Evolutionary conservation across 2,113 vertebrate genomes (phyloP).

Genomic region (Mesitornis unicolor): DNA sequence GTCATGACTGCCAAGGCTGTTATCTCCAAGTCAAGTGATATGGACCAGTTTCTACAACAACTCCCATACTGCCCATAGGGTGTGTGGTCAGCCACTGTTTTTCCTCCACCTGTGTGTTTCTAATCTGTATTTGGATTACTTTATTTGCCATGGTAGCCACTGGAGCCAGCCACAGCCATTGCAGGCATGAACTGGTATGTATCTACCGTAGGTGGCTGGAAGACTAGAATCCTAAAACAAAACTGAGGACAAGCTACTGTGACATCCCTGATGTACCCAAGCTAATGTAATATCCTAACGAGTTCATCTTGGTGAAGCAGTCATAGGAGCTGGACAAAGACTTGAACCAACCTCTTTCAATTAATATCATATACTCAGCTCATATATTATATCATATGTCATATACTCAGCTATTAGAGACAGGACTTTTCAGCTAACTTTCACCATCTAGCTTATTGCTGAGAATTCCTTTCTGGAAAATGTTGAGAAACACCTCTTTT

Average conservation of each 20-base stretch:
- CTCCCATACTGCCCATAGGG: background rate
- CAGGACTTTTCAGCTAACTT: background rate
- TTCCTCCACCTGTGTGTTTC: background rate
- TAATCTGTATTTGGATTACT: background rate
- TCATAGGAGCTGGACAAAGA: background rate
- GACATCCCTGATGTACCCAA: background rate
- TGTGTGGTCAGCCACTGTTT: background rate
- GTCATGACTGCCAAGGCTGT: background rate
- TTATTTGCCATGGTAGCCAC: background rate
- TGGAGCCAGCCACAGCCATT: background rate
- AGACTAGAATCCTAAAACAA: background rate
- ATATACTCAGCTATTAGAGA: background rate
- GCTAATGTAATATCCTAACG: background rate
- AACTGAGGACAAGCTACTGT: background rate
- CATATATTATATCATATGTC: too few relatives aligned
- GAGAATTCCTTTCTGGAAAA: background rate
- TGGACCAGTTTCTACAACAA: background rate
- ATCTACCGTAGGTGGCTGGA: background rate
- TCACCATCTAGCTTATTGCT: background rate
- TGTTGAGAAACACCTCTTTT: background rate
- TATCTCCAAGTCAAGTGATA: background rate
- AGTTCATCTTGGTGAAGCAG: background rate
- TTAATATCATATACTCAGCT: rapidly evolving
- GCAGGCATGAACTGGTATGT: background rate
- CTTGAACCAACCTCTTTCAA: background rate